Evolutionary conservation across 2,113 vertebrate genomes (phyloP), one percentile per base, ranked within the genome.

Genomic region (Notothenia rossii): DNA sequence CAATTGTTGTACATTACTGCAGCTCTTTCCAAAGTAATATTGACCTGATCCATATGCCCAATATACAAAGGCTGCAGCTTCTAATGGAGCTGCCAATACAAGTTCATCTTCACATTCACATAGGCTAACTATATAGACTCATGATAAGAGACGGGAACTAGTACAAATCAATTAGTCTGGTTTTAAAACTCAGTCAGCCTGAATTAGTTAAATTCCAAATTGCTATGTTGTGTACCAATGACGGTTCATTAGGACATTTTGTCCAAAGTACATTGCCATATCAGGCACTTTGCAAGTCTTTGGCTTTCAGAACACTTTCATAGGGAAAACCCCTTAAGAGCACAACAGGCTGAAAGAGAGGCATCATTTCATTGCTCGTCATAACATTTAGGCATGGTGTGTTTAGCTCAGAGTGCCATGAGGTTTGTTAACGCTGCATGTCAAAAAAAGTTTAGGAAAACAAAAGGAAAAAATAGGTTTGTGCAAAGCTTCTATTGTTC

Each of bases 281-380:
- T 67, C 64, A 94, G 93, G 92, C 92, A 94, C 93, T 94, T 94
- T 90, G 79, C 86, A 92, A 81, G 81, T 93, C 89, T 94, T 93
- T 94, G 93, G 93, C 88, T 89, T 89, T 87, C 84, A 87, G 73
- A 91, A 83, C 83, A 69, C 63, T 75, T 90, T 85, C 59, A 72
- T 62, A 13, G 79, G 82, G 77, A 82, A 82, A 86, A 54, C 85
- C 85, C 84, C 84, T 88, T 90, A 91, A 93, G 90, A 90, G 86
- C 88, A 89, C 91, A 77, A 63, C 86, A 90, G 89, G 88, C 84
- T 89, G 61, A 81, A 83, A 87, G 81, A 87, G 80, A 91, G 81
- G 86, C 85, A 62, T 90, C 79, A 11, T 78, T 84, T 87, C 86
- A 51, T 70, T 71, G 60, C 80, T 74, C 33, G 8, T 84, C 59